Evolutionary conservation across 2,797 vertebrate species (phyloP).

Genomic region (Cebuella pygmaea): DNA sequence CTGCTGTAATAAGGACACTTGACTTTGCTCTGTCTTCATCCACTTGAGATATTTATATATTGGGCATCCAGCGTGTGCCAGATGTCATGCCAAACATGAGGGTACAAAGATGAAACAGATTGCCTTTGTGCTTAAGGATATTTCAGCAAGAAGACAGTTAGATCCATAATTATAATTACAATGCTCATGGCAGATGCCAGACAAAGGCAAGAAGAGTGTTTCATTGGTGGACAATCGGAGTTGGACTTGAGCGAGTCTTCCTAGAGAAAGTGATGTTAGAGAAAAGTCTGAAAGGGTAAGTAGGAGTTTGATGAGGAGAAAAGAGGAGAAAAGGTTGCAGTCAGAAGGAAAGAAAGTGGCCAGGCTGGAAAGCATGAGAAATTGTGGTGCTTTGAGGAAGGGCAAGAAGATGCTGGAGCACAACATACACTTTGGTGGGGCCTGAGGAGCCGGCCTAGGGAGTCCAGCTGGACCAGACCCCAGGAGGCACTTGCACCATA

Average conservation of each 20-base stretch:
- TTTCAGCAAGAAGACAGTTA: background rate
- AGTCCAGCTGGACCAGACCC: background rate
- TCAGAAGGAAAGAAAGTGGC: background rate
- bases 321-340: background rate
- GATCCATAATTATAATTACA: background rate
- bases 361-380: background rate
- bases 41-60: background rate
- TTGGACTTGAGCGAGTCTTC: background rate
- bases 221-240: background rate
- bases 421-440: background rate
- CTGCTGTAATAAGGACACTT: background rate
- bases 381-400: background rate
- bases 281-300: background rate
- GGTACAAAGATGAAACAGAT: background rate
- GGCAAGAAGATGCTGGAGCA: background rate
- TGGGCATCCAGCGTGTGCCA: background rate
- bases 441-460: background rate
- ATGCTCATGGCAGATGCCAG: background rate
- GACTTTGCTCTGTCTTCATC: background rate
- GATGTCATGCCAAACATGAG: background rate
- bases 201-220: background rate
- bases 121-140: background rate
- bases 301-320: background rate
- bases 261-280: background rate
- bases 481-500: background rate